A percentile compares a stretch with the other conserved stretches of the same genome.
Evolutionary conservation across 2,888 invertebrate species (phyloP).

Genomic region (Sepioteuthis lessoniana): DNA sequence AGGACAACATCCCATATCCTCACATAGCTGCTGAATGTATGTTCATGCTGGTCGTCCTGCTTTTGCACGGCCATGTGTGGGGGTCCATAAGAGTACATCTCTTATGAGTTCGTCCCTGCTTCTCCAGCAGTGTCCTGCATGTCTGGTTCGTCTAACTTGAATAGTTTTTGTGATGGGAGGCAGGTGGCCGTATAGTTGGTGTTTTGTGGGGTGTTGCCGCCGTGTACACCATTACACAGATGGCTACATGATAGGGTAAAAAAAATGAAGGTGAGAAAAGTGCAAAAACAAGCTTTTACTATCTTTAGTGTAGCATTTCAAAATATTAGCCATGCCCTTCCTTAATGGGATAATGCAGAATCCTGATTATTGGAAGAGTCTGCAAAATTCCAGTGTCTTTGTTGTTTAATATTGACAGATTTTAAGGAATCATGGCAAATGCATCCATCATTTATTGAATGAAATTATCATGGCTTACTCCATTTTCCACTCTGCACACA

Average conservation of each 20-base stretch:
- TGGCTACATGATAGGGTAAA: neutral
- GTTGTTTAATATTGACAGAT: conserved; percentile 24
- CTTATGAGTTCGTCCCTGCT: too few species aligned
- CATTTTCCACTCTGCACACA: neutral
- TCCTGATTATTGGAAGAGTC: conserved; percentile 4
- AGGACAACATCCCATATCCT: too few species aligned
- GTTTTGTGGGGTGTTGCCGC: too few species aligned
- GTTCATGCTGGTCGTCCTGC: too few species aligned
- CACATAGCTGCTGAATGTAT: too few species aligned
- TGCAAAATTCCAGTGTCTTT: neutral
- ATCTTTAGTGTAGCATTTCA: neutral
- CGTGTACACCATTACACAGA: neutral
- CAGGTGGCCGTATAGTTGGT: too few species aligned
- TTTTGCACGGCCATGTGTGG: too few species aligned
- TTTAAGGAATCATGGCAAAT: neutral
- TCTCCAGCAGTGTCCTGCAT: too few species aligned
- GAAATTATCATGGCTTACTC: conserved; percentile 6
- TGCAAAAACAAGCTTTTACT: neutral
- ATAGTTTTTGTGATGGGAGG: too few species aligned
- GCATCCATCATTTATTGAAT: neutral
- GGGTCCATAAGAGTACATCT: too few species aligned
- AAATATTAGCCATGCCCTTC: neutral
- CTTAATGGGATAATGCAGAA: neutral
- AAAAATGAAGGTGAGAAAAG: neutral
- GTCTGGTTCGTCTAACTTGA: too few species aligned